Conservation (phyloP, 2,113 vertebrate species). For the Calypte anna region DNA sequence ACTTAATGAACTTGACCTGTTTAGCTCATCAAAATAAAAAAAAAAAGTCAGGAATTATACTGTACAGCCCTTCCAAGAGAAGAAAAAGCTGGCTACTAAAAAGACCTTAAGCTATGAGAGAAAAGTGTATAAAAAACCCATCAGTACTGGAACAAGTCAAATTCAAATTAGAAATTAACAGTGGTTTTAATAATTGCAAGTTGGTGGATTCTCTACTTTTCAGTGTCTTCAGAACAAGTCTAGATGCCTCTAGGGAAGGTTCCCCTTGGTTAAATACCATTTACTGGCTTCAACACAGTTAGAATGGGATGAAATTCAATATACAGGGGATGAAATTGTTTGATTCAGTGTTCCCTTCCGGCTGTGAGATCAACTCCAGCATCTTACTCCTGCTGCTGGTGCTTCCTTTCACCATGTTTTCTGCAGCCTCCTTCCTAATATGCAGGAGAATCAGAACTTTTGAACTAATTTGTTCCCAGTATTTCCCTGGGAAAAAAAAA, state of each 20-base stretch:
- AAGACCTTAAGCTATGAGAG: not conserved
- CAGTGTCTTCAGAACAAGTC: not conserved
- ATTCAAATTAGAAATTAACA: not conserved
- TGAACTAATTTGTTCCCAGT: not conserved
- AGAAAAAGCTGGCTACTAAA: not conserved
- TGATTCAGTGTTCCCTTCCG: not conserved
- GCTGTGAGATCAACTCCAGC: not conserved
- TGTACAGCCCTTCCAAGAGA: constrained; percentile 21
- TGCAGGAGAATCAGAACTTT: not conserved
- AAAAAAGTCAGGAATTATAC: not conserved
- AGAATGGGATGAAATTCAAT: not conserved
- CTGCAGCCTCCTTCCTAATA: not conserved
- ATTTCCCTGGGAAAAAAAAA: not conserved
- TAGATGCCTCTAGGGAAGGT: not conserved
- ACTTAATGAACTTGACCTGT: constrained; percentile 56
- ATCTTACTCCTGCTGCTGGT: not conserved
- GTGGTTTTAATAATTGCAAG: not conserved
- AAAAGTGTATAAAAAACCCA: not conserved
- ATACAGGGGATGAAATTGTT: not conserved
- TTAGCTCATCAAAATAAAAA: constrained; percentile 9
- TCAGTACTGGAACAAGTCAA: not conserved
- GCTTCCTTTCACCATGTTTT: constrained; percentile 3
- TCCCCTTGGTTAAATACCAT: not conserved
- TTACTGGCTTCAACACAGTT: not conserved
- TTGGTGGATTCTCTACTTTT: not conserved